Evolutionary conservation across 64 coral and sea anemone species (phyloP).

Genomic region (Cladopsammia gracilis): DNA sequence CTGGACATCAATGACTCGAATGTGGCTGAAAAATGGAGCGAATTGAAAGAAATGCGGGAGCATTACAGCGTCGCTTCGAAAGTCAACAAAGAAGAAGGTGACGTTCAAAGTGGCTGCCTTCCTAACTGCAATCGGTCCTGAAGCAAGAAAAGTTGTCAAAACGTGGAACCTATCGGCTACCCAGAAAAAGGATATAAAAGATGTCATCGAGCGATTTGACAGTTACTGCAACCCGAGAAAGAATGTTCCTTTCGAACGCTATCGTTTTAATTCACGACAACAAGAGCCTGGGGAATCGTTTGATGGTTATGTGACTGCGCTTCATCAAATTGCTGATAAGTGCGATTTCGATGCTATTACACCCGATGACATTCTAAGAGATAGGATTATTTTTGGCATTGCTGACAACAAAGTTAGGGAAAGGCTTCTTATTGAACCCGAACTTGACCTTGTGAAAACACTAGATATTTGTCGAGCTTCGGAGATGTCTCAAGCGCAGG

Average conservation of each 20-base stretch:
- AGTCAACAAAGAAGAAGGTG: not conserved
- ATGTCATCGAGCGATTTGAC: not conserved
- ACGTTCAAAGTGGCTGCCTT: not conserved
- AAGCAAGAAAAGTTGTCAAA: not conserved
- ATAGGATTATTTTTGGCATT: conserved; percentile 56
- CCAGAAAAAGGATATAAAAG: not conserved
- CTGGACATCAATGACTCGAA: conserved; percentile 3
- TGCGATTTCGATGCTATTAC: conserved; percentile 64
- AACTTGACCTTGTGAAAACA: conserved; percentile 35
- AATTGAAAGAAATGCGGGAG: not conserved
- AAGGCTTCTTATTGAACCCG: conserved; percentile 49
- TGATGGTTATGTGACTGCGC: conserved; percentile 55
- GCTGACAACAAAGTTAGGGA: conserved; percentile 49
- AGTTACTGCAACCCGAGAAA: not conserved
- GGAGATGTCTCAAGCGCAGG: too few relatives aligned
- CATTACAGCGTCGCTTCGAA: not conserved
- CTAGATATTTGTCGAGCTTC: conserved; percentile 18
- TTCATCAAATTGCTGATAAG: conserved; percentile 29
- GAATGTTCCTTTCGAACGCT: not conserved
- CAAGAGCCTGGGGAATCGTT: conserved; percentile 28
- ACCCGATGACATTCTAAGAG: conserved; percentile 45
- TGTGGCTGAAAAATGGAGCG: conserved; percentile 4
- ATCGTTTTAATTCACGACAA: not conserved
- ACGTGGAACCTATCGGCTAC: not conserved
- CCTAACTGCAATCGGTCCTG: not conserved